Evolutionary conservation across 1,140 invertebrate species (phyloP).

Genomic region (Cotesia typhae): DNA sequence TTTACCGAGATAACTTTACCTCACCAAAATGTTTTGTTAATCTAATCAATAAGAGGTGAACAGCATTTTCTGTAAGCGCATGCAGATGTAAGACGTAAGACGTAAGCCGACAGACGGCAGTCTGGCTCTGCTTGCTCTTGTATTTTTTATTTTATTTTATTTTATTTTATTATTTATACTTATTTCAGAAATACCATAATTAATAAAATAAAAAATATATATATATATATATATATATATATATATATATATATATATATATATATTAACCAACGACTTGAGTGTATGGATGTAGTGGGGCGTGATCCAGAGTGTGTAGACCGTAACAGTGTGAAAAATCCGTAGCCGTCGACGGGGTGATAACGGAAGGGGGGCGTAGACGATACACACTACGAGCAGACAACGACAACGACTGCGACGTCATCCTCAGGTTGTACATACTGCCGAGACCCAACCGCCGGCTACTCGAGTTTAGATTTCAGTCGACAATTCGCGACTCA

Average conservation of each 20-base stretch:
- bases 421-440: slow-evolving; percentile 62
- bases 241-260: not conserved
- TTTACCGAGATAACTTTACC: not conserved
- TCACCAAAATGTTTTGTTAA: not conserved
- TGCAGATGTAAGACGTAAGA: too few relatives aligned
- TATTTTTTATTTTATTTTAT: too few relatives aligned
- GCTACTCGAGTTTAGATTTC: slow-evolving; percentile 58
- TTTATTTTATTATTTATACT: too few relatives aligned
- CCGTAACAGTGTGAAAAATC: slow-evolving; percentile 30
- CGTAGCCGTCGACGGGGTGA: slow-evolving; percentile 12
- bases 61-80: too few relatives aligned
- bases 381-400: slow-evolving; percentile 21
- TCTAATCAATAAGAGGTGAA: not conserved
- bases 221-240: not conserved
- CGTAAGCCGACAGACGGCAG: too few relatives aligned
- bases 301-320: slow-evolving; percentile 23
- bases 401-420: slow-evolving; percentile 32
- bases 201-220: slow-evolving; percentile 5
- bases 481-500: slow-evolving; percentile 59
- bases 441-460: slow-evolving; percentile 31
- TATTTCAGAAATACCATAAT: slow-evolving; percentile 5
- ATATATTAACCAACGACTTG: too few relatives aligned
- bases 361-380: slow-evolving; percentile 27
- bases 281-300: not conserved
- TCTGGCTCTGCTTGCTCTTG: not conserved